Percentiles rank a stretch among this genome's conserved stretches.
Conservation (phyloP, 2,797 vertebrate species). For the Artibeus lituratus region DNA sequence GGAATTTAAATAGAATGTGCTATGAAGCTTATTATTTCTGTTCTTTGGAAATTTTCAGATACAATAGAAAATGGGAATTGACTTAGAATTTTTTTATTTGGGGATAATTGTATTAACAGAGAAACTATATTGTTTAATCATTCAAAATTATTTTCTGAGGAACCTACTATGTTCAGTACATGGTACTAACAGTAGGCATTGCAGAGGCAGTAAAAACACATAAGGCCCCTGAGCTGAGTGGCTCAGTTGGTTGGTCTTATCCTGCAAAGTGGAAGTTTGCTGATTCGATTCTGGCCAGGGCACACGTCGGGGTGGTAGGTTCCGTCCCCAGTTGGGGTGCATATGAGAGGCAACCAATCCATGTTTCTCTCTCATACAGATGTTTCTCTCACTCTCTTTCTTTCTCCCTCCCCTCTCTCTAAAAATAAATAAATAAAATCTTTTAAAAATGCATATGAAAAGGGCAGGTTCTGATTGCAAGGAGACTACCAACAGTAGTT, state of each 20-base stretch:
- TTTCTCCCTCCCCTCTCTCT: not conserved
- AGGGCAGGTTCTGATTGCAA: not conserved
- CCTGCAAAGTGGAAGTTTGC: not conserved
- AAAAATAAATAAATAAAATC: not conserved
- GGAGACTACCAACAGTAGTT: not conserved
- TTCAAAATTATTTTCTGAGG: constrained; percentile 1
- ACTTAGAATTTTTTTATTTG: not conserved
- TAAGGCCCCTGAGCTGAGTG: not conserved
- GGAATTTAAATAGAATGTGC: not conserved
- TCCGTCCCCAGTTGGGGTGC: not conserved
- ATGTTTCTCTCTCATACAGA: not conserved
- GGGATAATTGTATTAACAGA: not conserved
- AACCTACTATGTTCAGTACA: not conserved
- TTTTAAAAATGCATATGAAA: not conserved
- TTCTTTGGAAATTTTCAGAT: constrained; percentile 3
- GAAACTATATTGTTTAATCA: not conserved
- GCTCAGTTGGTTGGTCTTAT: not conserved
- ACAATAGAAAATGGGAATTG: not conserved
- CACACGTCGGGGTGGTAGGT: not conserved
- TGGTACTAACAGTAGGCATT: not conserved
- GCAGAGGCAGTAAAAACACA: not conserved
- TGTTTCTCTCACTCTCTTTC: no score
- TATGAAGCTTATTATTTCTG: not conserved
- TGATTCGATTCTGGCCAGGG: not conserved
- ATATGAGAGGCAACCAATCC: not conserved